Evolutionary conservation across 2,888 invertebrate species (phyloP).

Genomic region (Chloroclystis v-ata): DNA sequence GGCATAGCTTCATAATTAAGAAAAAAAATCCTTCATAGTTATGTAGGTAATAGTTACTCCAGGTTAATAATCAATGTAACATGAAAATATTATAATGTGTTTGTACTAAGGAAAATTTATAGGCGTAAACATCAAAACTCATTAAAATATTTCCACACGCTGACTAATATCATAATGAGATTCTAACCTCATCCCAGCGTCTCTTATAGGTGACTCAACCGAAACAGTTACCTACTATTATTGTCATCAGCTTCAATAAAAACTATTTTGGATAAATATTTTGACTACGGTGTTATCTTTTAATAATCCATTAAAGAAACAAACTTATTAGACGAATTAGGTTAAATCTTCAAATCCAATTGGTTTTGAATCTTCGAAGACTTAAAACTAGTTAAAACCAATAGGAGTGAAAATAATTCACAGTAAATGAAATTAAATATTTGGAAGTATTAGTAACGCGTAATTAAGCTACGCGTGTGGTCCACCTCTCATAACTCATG

Average conservation of each 20-base stretch:
- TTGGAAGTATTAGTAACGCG: constrained; percentile 46
- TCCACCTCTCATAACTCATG: constrained; percentile 74
- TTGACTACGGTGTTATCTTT: constrained; percentile 1
- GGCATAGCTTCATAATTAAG: no score
- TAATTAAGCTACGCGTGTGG: constrained; percentile 74
- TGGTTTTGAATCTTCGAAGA: neutral
- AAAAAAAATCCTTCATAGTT: no score
- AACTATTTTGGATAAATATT: constrained; percentile 26
- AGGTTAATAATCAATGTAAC: no score
- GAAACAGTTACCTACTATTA: constrained; percentile 5
- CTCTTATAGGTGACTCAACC: constrained; percentile 7
- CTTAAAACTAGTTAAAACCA: neutral
- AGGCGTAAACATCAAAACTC: no score
- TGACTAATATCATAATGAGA: neutral
- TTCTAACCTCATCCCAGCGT: neutral
- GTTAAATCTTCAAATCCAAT: constrained; percentile 1
- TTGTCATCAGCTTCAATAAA: constrained; percentile 34
- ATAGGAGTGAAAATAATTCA: neutral
- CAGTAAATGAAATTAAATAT: neutral
- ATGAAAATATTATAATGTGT: no score
- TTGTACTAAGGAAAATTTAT: no score
- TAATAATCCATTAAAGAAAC: neutral
- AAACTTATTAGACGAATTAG: constrained; percentile 1
- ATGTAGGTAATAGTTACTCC: no score
- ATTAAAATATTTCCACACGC: no score